Evolutionary conservation across 2,113 vertebrate species (phyloP).

Genomic region (Sclerurus mexicanus): DNA sequence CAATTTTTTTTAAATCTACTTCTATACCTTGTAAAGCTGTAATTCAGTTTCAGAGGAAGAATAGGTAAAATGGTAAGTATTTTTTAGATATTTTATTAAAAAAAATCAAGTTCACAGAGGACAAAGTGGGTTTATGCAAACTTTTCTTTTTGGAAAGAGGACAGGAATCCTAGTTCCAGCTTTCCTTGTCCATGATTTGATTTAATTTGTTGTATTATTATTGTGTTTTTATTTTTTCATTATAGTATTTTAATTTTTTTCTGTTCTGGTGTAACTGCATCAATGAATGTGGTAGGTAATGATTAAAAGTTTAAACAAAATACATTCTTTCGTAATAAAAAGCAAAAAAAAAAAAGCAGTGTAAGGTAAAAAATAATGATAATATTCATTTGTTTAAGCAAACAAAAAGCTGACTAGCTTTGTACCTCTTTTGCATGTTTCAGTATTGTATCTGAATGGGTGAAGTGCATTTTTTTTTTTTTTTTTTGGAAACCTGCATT

Average conservation of each 20-base stretch:
- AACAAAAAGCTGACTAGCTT: not conserved
- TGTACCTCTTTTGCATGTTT: not conserved
- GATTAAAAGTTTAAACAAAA: not conserved
- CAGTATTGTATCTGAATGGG: not conserved
- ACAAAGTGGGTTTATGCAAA: not conserved
- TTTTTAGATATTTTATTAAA: not conserved
- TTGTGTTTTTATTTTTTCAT: not conserved
- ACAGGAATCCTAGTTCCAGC: not conserved
- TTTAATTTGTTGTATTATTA: not conserved
- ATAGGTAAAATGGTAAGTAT: not conserved
- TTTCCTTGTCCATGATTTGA: not conserved
- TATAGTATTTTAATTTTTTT: not conserved
- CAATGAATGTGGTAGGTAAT: not conserved
- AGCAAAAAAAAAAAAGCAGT: not conserved
- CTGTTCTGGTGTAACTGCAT: not conserved
- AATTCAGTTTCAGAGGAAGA: not conserved
- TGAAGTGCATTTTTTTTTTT: not conserved
- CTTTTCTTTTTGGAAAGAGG: not conserved
- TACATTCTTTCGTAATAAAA: not conserved
- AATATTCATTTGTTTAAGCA: not conserved
- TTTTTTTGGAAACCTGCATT: not conserved
- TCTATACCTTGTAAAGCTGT: not conserved
- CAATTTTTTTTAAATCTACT: not conserved
- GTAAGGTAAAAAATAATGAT: not conserved
- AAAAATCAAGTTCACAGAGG: not conserved